Base-by-base conservation (phyloP, 2,888 invertebrate species). In the Eucriotettix oculatus region DNA sequence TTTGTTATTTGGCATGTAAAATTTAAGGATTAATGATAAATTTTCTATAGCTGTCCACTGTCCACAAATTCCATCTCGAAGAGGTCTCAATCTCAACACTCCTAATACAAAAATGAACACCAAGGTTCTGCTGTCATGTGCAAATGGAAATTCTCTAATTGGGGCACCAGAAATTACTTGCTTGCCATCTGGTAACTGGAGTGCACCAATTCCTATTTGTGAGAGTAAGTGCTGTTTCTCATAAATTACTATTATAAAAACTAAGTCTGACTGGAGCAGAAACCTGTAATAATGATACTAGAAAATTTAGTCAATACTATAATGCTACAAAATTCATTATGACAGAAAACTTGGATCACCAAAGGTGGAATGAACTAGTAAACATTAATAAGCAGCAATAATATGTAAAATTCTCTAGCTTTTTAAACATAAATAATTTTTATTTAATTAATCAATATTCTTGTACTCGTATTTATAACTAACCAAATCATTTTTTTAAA, bases 111-210 rank as follows among this genome's bases (percentile, higher is more conserved):
- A 83, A 68, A 80, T 91, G 71, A 87, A 86, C 67, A 82, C 88
- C 0, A 81, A 81, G 68, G 81, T 90, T 55, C 76, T 79, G 62
- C 85, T 90, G 72, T 81, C 83, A 42, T 91, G 90, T 69, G 81
- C 84, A 14, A 87, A 89, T 68, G 90, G 90, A 3, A 89, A 89
- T 70, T 84, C 87, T 0, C 74, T 91, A 53, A 84, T 90, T 59
- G 91, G 91, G 9, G 79, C 87, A 2, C 80, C 83, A 5, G 82
- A 85, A 68, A 78, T 90, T 42, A 72, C 76, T 56, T 91, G 91
- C 71, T 74, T 87, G n/a, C 87, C 90, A 0, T 88, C 88, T 17
- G 90, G 90, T 41, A 89, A 89, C 71, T 91, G 91, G 91, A 89
- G 87, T 67, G 82, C 86, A 0, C 86, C 87, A 2, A 76, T 88